Evolutionary conservation across 2,888 invertebrate species (phyloP).

Genomic region (Epinotia nisella): DNA sequence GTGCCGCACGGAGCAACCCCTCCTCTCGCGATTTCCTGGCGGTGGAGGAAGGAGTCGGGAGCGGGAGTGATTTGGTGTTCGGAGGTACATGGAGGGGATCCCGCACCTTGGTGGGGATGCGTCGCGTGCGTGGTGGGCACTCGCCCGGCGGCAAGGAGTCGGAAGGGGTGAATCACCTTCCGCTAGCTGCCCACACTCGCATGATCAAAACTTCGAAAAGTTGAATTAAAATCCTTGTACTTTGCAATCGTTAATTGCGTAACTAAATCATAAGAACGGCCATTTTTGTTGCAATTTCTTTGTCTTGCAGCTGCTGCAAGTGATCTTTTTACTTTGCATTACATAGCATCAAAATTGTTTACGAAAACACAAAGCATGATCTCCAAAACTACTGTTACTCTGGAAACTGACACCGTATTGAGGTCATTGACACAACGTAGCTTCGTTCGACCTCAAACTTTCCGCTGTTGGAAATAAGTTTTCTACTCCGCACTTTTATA

Average conservation of each 20-base stretch:
- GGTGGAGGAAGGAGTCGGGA: conserved; percentile 82
- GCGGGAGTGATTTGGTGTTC: conserved; percentile 81
- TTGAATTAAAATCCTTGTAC: conserved; percentile 54
- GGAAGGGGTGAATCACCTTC: conserved; percentile 84
- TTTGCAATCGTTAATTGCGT: conserved; percentile 67
- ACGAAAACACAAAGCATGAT: conserved; percentile 5
- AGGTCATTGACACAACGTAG: conserved; percentile 57
- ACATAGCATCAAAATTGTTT: conserved; percentile 5
- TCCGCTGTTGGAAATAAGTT: conserved; percentile 16
- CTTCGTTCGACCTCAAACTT: conserved; percentile 38
- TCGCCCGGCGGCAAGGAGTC: conserved; percentile 71
- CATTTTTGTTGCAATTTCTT: conserved; percentile 66
- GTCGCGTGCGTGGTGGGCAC: conserved; percentile 72
- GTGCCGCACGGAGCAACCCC: conserved; percentile 75
- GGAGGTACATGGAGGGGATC: conserved; percentile 83
- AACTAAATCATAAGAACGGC: conserved; percentile 62
- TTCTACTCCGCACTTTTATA: background rate
- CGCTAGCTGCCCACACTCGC: conserved; percentile 67
- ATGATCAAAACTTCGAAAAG: conserved; percentile 61
- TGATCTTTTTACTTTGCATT: too few species aligned
- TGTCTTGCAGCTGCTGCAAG: conserved; percentile 54
- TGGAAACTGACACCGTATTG: conserved; percentile 43
- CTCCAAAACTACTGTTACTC: conserved; percentile 6
- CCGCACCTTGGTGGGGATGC: conserved; percentile 83
- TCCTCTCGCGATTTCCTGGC: conserved; percentile 79